phyloP scores from a whole-genome alignment of 2,113 vertebrate genomes.

The Mobula hypostoma region DNA sequence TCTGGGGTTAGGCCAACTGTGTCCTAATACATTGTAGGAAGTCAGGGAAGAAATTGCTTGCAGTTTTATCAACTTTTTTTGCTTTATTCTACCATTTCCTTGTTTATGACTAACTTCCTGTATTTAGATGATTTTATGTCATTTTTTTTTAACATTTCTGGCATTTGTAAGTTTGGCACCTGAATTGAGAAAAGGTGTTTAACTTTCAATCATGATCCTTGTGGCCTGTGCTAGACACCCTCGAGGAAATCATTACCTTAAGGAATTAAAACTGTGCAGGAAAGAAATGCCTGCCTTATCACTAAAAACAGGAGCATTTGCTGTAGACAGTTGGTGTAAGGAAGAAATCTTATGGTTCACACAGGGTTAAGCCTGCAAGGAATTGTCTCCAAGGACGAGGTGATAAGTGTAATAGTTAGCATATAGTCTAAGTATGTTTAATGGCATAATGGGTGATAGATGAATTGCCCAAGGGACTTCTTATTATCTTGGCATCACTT shows the following conservation, averaged over 20 bases:
- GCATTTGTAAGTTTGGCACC: not conserved
- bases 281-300: not conserved
- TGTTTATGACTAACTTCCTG: not conserved
- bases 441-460: conserved; percentile 30
- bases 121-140: not conserved
- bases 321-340: not conserved
- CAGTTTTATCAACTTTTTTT: not conserved
- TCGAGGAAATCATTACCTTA: not conserved
- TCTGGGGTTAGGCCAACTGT: too few relatives aligned
- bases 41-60: too few relatives aligned
- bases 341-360: not conserved
- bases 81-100: not conserved
- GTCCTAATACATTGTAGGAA: too few relatives aligned
- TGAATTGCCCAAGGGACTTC: conserved; percentile 33
- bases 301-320: not conserved
- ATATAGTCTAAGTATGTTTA: not conserved
- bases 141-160: not conserved
- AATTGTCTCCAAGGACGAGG: not conserved
- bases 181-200: not conserved
- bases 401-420: conserved; percentile 17
- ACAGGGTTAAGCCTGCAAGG: not conserved
- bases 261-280: not conserved
- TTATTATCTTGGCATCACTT: conserved; percentile 18
- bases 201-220: not conserved
- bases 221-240: not conserved